Conservation (phyloP, 2,888 invertebrate genomes). For the Megalurothrips usitatus region DNA sequence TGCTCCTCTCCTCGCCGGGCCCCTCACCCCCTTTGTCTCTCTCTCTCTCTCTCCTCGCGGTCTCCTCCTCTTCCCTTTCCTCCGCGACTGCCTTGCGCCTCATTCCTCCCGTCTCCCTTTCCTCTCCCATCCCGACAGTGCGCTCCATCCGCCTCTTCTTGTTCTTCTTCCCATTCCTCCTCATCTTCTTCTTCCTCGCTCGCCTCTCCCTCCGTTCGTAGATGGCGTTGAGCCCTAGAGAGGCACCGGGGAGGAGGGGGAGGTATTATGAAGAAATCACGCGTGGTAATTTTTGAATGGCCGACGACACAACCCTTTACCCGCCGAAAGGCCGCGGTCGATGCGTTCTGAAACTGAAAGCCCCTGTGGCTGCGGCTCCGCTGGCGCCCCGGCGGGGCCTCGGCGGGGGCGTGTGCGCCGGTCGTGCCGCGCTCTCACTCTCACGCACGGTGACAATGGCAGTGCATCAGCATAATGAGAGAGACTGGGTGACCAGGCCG, state of each 20-base stretch:
- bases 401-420: too few relatives aligned
- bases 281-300: not conserved
- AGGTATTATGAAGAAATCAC: not conserved
- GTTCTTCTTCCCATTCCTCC: not conserved
- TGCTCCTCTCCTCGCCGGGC: slow-evolving; percentile 11
- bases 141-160: not conserved
- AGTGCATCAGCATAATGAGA: too few relatives aligned
- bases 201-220: not conserved
- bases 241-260: not conserved
- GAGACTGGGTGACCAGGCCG: too few relatives aligned
- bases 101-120: not conserved
- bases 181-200: not conserved
- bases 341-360: too few relatives aligned
- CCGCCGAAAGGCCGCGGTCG: too few relatives aligned
- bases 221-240: not conserved
- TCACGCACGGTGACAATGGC: too few relatives aligned
- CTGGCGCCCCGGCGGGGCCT: too few relatives aligned
- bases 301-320: not conserved
- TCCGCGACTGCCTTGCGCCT: not conserved
- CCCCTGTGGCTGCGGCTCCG: too few relatives aligned
- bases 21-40: slow-evolving; percentile 15
- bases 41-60: not conserved
- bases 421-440: too few relatives aligned
- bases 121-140: not conserved
- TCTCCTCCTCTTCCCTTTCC: not conserved